phyloP scores from a whole-genome alignment of 2,797 vertebrate species.

The Molossus molossus region DNA sequence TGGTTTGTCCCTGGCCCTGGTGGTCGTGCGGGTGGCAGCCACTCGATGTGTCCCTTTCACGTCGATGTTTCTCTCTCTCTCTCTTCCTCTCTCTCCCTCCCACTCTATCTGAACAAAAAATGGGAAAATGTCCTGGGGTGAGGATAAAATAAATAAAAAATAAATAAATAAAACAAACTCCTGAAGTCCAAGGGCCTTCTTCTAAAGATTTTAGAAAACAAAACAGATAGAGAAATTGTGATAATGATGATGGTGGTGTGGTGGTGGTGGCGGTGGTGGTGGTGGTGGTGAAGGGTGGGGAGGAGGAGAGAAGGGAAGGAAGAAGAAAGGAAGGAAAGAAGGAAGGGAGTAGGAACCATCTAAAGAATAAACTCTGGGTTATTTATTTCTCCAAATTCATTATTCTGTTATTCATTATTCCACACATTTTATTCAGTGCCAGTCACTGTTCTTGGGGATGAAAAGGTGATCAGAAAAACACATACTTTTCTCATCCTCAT shows the following conservation, averaged over 20 bases:
- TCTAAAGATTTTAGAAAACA: slow-evolving; percentile 48
- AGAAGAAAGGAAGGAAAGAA: too few relatives aligned
- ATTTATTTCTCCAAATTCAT: slow-evolving; percentile 36
- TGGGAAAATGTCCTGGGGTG: too few relatives aligned
- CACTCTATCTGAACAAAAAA: too few relatives aligned
- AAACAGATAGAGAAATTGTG: neutral
- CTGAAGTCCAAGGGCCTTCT: neutral
- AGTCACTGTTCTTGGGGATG: neutral
- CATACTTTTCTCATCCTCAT: neutral
- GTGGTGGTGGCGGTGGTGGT: neutral
- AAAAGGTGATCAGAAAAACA: slow-evolving; percentile 43
- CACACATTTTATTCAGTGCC: slow-evolving; percentile 41
- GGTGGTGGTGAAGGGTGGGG: neutral
- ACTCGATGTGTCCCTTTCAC: too few relatives aligned
- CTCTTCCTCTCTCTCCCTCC: too few relatives aligned
- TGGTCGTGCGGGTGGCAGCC: too few relatives aligned
- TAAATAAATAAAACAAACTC: slow-evolving; percentile 22
- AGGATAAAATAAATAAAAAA: too few relatives aligned
- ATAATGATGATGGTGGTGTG: neutral
- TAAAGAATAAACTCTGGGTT: neutral
- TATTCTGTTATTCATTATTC: slow-evolving; percentile 27
- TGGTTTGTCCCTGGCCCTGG: too few relatives aligned
- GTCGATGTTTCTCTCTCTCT: too few relatives aligned
- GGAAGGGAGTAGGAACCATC: neutral
- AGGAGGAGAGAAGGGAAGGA: too few relatives aligned